phyloP scores from a whole-genome alignment of 2,113 vertebrate species.

The Onychostruthus taczanowskii region DNA sequence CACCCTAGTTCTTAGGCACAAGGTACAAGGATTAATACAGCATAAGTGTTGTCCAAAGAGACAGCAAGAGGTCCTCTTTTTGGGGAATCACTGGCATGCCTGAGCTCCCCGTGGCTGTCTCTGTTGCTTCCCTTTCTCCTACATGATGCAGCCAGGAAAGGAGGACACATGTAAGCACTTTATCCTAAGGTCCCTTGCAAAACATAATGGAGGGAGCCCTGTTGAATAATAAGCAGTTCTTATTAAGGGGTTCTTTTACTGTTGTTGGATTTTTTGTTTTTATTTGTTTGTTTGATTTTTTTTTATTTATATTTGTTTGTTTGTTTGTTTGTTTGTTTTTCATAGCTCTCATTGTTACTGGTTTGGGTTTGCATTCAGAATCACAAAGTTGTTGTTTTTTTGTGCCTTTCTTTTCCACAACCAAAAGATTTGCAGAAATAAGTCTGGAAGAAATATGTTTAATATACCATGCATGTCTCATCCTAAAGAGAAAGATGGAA shows the following conservation, averaged over 20 bases:
- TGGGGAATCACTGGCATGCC: background rate
- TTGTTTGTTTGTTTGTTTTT: background rate
- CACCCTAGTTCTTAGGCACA: background rate
- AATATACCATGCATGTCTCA: background rate
- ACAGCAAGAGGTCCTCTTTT: background rate
- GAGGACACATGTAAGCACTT: fast-evolving
- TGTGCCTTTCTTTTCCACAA: background rate
- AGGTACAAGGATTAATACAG: background rate
- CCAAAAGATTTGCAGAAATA: background rate
- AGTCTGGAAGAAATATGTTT: background rate
- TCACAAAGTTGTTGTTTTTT: background rate
- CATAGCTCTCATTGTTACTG: background rate
- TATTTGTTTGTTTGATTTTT: background rate
- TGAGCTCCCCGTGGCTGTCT: background rate
- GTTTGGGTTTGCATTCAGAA: background rate
- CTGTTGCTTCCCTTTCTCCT: background rate
- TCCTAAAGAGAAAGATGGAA: slow-evolving; percentile 15
- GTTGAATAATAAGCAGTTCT: background rate
- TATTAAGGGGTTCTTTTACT: background rate
- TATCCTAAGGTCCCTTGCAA: background rate
- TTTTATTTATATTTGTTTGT: too few relatives aligned
- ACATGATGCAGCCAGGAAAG: background rate
- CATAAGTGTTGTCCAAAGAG: background rate
- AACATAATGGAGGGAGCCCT: background rate
- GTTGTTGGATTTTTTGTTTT: background rate